phyloP scores from a whole-genome alignment of 2,888 invertebrate species.

The Tetranychus truncatus region DNA sequence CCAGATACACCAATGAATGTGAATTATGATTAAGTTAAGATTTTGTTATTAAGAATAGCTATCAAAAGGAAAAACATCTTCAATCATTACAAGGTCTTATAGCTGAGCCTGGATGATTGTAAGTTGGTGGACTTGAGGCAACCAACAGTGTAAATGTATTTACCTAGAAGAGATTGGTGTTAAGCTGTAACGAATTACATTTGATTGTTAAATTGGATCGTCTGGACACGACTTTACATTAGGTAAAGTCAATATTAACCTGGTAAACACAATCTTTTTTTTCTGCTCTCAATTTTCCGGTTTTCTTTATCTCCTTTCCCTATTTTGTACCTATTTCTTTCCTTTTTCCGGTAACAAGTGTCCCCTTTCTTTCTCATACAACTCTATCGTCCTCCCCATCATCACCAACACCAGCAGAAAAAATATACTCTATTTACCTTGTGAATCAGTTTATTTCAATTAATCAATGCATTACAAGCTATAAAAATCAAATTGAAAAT shows the following conservation, averaged over 20 bases:
- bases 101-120: too few relatives aligned
- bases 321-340: background rate
- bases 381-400: too few relatives aligned
- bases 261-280: background rate
- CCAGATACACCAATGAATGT: too few relatives aligned
- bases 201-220: background rate
- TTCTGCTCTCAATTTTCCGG: background rate
- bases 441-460: background rate
- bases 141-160: background rate
- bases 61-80: too few relatives aligned
- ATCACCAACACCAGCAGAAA: too few relatives aligned
- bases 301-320: background rate
- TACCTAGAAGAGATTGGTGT: background rate
- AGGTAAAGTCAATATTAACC: constrained; percentile 1
- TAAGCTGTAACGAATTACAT: background rate
- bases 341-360: background rate
- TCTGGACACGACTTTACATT: background rate
- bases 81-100: too few relatives aligned
- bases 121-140: background rate
- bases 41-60: too few relatives aligned
- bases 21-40: too few relatives aligned
- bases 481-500: background rate
- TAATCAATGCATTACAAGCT: background rate
- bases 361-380: background rate
- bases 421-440: background rate